These are phyloP conservation scores for Lepisosteus osseus DNA, from an alignment of 2,113 vertebrate genomes.

Conservation along the genomic window DNA sequence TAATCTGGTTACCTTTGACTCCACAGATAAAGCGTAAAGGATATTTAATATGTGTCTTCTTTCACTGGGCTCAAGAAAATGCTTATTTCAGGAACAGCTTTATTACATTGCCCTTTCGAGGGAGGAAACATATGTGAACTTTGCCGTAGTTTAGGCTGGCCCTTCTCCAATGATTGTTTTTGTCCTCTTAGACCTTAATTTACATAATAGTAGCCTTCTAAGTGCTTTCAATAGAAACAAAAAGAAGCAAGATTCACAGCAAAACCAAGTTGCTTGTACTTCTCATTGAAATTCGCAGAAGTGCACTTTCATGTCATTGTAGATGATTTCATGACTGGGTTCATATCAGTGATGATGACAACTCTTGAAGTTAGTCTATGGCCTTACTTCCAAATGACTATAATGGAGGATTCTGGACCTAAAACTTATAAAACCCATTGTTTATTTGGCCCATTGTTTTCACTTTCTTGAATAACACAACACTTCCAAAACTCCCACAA, in stretches of 20 bases:
- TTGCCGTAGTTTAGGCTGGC: slow-evolving; percentile 11
- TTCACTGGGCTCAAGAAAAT: neutral
- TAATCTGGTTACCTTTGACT: slow-evolving; percentile 3
- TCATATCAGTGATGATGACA: too few relatives aligned
- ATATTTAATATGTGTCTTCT: slow-evolving; percentile 14
- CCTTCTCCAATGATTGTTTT: neutral
- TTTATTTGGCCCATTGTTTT: too few relatives aligned
- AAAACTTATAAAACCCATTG: too few relatives aligned
- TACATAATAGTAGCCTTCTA: slow-evolving; percentile 1
- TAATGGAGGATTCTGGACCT: too few relatives aligned
- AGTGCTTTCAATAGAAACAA: neutral
- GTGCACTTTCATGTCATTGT: neutral
- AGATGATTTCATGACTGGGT: too few relatives aligned
- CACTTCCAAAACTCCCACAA: too few relatives aligned
- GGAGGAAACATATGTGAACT: slow-evolving; percentile 21
- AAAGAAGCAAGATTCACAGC: neutral
- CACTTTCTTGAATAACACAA: too few relatives aligned
- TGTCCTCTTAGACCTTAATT: neutral
- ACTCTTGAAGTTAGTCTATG: too few relatives aligned
- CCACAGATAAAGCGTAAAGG: neutral
- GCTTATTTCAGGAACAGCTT: neutral
- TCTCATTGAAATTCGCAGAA: neutral
- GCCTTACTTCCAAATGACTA: too few relatives aligned
- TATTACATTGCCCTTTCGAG: neutral
- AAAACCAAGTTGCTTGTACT: neutral